These are phyloP conservation scores for Macroramphosus scolopax DNA, from an alignment of 2,797 vertebrate species.

Conservation along the genomic window DNA sequence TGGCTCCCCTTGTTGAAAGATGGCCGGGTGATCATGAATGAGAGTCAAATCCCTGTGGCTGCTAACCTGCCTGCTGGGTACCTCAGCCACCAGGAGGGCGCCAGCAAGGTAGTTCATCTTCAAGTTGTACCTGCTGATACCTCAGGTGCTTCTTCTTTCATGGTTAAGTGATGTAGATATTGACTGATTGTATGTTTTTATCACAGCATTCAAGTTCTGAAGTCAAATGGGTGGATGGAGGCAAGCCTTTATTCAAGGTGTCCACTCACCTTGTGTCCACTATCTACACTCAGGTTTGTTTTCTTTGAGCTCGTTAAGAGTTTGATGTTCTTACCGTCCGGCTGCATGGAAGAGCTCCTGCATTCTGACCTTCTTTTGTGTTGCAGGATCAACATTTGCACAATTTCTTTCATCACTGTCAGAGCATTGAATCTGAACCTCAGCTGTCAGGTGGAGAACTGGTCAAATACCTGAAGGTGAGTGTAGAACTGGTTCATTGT, in stretches of 20 bases:
- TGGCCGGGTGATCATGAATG: slow-evolving; percentile 88
- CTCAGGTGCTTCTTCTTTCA: too few relatives aligned
- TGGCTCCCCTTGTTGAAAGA: slow-evolving; percentile 96
- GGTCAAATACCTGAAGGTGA: slow-evolving; percentile 98
- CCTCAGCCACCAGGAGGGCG: slow-evolving; percentile 86
- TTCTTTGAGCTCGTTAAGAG: not conserved
- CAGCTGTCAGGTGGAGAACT: slow-evolving; percentile 86
- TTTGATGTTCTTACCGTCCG: not conserved
- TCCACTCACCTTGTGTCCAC: slow-evolving; percentile 95
- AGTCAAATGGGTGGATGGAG: slow-evolving; percentile 97
- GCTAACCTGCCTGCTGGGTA: slow-evolving; percentile 90
- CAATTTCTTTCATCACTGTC: slow-evolving; percentile 97
- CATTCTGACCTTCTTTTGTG: slow-evolving; percentile 1
- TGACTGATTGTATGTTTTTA: slow-evolving; percentile 4
- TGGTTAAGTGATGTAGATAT: too few relatives aligned
- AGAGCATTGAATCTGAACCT: slow-evolving; percentile 80
- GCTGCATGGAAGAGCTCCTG: not conserved
- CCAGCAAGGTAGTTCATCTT: slow-evolving; percentile 82
- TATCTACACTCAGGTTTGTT: slow-evolving; percentile 91
- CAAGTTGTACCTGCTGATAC: too few relatives aligned
- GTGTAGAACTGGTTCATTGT: not conserved
- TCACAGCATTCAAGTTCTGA: slow-evolving; percentile 89
- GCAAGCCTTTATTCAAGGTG: slow-evolving; percentile 89
- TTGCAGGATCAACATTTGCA: slow-evolving; percentile 95
- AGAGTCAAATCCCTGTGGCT: slow-evolving; percentile 87